A percentile compares a stretch with the other conserved stretches of the same genome.
Conservation (phyloP, 2,888 invertebrate genomes). For the Helicoverpa assulta region DNA sequence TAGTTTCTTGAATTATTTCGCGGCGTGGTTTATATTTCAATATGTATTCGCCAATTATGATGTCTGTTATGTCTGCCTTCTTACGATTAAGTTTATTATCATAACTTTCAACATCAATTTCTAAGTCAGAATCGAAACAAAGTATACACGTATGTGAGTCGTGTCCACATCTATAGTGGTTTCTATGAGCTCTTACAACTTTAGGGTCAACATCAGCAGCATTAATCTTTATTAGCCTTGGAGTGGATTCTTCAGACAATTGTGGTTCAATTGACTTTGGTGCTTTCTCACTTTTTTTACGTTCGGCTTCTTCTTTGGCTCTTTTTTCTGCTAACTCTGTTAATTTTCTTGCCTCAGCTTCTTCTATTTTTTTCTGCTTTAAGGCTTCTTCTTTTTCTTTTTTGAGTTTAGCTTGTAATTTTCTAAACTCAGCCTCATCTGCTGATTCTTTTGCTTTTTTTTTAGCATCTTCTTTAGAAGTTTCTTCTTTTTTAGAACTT, state of each 20-base stretch:
- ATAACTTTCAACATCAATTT: slow-evolving; percentile 31
- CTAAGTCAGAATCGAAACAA: slow-evolving; percentile 41
- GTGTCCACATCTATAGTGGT: background rate
- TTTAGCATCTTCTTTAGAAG: background rate
- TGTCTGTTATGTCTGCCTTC: slow-evolving; percentile 54
- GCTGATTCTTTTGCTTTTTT: slow-evolving; percentile 6
- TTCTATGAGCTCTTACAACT: slow-evolving; percentile 10
- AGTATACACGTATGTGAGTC: slow-evolving; percentile 8
- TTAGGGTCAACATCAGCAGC: background rate
- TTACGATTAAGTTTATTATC: background rate
- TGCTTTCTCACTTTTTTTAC: background rate
- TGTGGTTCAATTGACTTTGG: background rate
- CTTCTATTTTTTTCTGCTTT: background rate
- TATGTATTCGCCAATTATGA: slow-evolving; percentile 76
- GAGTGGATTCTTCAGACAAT: slow-evolving; percentile 17
- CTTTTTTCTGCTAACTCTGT: slow-evolving; percentile 18
- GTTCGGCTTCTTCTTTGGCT: background rate
- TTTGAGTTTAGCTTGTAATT: slow-evolving; percentile 14
- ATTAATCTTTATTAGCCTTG: slow-evolving; percentile 17
- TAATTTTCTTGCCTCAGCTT: slow-evolving; percentile 12
- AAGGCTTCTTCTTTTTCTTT: slow-evolving; percentile 16
- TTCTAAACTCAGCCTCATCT: slow-evolving; percentile 14
- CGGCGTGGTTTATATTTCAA: slow-evolving; percentile 64
- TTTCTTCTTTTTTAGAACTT: background rate
- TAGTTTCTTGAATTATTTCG: slow-evolving; percentile 51